A percentile compares a stretch with the other conserved stretches of the same genome.
Evolutionary conservation across 92 coral and sea anemone genomes (phyloP).

Genomic region (Phenganax marumi): DNA sequence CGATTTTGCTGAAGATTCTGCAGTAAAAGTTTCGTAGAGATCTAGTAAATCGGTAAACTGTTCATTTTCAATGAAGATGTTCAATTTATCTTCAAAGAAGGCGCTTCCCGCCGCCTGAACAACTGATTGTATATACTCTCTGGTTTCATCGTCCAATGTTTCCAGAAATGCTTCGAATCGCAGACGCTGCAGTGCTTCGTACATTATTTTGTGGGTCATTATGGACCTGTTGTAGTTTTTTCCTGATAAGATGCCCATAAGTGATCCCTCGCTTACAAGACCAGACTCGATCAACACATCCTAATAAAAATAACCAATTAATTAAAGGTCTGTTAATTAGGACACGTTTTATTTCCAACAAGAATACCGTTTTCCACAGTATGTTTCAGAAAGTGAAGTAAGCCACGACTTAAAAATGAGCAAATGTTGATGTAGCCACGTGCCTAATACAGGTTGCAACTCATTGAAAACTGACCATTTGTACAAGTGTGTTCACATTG

Average conservation of each 20-base stretch:
- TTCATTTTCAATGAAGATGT: neutral
- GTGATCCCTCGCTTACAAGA: neutral
- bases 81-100: neutral
- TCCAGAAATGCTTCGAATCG: neutral
- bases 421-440: too few species aligned
- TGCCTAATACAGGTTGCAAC: too few species aligned
- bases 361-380: too few species aligned
- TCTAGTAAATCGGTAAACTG: neutral
- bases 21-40: neutral
- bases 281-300: neutral
- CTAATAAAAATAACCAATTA: neutral
- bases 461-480: neutral
- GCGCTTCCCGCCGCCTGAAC: neutral
- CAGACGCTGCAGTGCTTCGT: neutral
- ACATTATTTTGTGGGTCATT: neutral
- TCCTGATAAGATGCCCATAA: neutral
- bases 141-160: neutral
- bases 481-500: too few species aligned
- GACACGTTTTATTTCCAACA: too few species aligned
- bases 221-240: conserved; percentile 1
- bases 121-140: neutral
- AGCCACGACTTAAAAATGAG: neutral
- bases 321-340: too few species aligned
- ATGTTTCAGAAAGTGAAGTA: neutral
- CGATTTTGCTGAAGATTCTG: too few species aligned